Base-by-base conservation (phyloP, 2,888 invertebrate genomes). In the Caenorhabditis plicata region DNA sequence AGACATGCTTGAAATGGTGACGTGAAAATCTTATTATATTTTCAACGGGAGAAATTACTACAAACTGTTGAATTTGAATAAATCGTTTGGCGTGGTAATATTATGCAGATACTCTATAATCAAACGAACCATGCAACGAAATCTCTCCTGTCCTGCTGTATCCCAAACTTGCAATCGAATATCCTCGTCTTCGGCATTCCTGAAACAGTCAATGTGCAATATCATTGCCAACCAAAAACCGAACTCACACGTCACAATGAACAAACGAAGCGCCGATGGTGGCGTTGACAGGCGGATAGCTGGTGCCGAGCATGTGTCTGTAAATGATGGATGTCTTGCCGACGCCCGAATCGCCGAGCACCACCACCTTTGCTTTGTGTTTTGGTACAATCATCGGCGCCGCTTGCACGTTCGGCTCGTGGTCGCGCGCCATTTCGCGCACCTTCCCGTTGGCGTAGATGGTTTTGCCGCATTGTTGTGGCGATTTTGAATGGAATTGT, bases 41-140 rank as follows among this genome's bases (percentile, higher is more conserved):
- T n/a, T n/a, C n/a, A n/a, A n/a, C n/a, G n/a, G n/a, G n/a, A 39
- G 39, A 1, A 1, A 13, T 36, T 1, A 13, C n/a, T 1, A n/a
- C n/a, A n/a, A n/a, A n/a, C n/a, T n/a, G n/a, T n/a, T n/a, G n/a
- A n/a, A n/a, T n/a, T n/a, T n/a, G 44, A 29, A 15, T 11, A 23
- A 32, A 43, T 11, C n/a, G n/a, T n/a, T n/a, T n/a, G n/a, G n/a
- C n/a, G n/a, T n/a, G n/a, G n/a, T n/a, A n/a, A n/a, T n/a, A n/a
- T n/a, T n/a, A n/a, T n/a, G n/a, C n/a, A n/a, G n/a, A n/a, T n/a
- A n/a, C n/a, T n/a, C n/a, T n/a, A n/a, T n/a, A n/a, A n/a, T n/a
- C n/a, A n/a, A n/a, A n/a, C n/a, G n/a, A n/a, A 73, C 74, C 75
- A 75, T 75, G 51, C 75, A 74, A 25, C 71, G 63, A 41, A 72